Base-by-base conservation (phyloP, 1,140 invertebrate species). In the Diachasmimorpha longicaudata region DNA sequence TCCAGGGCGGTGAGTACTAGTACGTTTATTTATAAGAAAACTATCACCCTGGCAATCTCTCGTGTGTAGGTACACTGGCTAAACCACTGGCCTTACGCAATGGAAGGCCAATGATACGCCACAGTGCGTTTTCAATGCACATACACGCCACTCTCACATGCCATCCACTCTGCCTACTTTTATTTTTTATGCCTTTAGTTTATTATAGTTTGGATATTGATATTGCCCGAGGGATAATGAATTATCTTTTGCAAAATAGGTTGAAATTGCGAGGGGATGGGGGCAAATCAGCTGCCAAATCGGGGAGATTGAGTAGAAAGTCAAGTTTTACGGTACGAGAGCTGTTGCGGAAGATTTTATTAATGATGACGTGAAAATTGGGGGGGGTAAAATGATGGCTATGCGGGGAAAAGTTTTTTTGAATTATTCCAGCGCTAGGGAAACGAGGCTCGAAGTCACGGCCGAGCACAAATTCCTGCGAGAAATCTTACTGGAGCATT, bases 1-100 rank as follows among this genome's bases (percentile, higher is more conserved):
- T 10, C 19, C 23, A 4, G 58, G 58, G 14, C 48, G 6, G 48
- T 55, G 19, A 63, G 58, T 31, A 25, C 58, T 2, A 63, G 23
- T 63, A 63, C 58, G 58, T 63, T 63, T 63, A 63, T 63, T 63
- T 63, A 63, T 63, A 63, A 63, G 58, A 63, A 63, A 63, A 63
- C 58, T 63, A 63, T 63, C 58, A 55, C 48, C 48, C 48, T 55
- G 48, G 48, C 48, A 55, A 55, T 63, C 58, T 63, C 58, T 23
- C 58, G 23, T 13, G 58, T 63, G 58, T 63, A 63, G 19, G 48
- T 55, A 55, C 48, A 55, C 48, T 55, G 14, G 48, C 48, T 55
- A 55, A 55, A 55, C 48, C 48, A 55, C 48, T 55, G 48, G 48
- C 48, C 48, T 55, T 55, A 55, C 48, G 48, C 48, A 55, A 55